Base-by-base conservation (phyloP, 2,888 invertebrate genomes). In the Latrodectus hesperus region DNA sequence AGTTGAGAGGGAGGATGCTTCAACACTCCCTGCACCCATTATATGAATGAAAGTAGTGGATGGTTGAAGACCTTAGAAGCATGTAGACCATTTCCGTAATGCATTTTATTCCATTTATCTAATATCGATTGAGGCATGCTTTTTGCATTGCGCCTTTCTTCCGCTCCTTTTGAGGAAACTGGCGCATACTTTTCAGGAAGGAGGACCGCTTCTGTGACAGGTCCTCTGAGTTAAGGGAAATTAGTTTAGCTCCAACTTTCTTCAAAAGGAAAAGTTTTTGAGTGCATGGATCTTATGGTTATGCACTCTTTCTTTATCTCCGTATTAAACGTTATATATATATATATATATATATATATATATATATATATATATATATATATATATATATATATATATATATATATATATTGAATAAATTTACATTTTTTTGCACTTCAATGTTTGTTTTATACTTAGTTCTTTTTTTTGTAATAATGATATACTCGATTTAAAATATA, bases 71-170 rank as follows among this genome's bases (percentile, higher is more conserved):
- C 51, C 51, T 73, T 26, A 55, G 52, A 82, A 67, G 51, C 65
- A 26, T 17, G 67, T 55, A 67, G 84, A 74, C 78, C 73, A 79
- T 79, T 74, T 68, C n/a, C 73, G 84, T 84, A 84, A 84, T 84
- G 84, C 71, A 51, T 84, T 84, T 79, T 77, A 84, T 75, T 65
- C 65, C 72, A 51, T 72, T 84, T 74, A 67, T 68, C 72, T 68
- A 65, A 14, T 17, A 73, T 78, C 78, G 78, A 78, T 79, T 67
- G 74, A 73, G 64, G 55, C 74, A 78, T 78, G 78, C 84, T 78
- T 84, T 84, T 84, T 79, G 78, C 79, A 84, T 84, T 84, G 22
- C 38, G 14, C 70, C 26, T 26, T 11, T 17, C 26, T 16, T 71
- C 16, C 11, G 16, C 16, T 22, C 1, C 22, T 12, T 14, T 17